phyloP scores from a whole-genome alignment of 2,888 invertebrate genomes.

The Melanostoma scalare region DNA sequence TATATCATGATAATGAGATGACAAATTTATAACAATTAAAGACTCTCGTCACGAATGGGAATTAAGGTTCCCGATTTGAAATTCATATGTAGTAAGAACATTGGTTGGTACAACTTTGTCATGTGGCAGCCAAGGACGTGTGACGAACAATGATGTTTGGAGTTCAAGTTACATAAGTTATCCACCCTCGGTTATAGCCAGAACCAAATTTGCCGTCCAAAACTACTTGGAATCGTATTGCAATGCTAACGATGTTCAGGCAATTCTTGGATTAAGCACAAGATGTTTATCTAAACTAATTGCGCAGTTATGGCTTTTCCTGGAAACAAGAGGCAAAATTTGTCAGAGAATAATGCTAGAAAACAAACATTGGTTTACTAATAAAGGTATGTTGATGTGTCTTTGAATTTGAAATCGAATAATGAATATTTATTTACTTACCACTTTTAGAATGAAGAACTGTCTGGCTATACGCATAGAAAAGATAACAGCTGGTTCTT shows the following conservation, averaged over 20 bases:
- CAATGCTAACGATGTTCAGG: slow-evolving; percentile 76
- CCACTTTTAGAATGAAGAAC: slow-evolving; percentile 84
- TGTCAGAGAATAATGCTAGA: slow-evolving; percentile 78
- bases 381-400: slow-evolving; percentile 84
- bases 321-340: slow-evolving; percentile 81
- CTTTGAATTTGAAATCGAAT: slow-evolving; percentile 80
- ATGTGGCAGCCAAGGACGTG: slow-evolving; percentile 85
- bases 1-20: no score
- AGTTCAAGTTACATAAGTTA: slow-evolving; percentile 84
- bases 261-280: slow-evolving; percentile 84
- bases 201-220: slow-evolving; percentile 78
- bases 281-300: slow-evolving; percentile 80
- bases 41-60: no score
- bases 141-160: slow-evolving; percentile 89
- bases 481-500: slow-evolving; percentile 89
- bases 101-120: slow-evolving; percentile 87
- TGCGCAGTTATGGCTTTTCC: slow-evolving; percentile 74
- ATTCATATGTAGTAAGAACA: slow-evolving; percentile 85
- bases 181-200: slow-evolving; percentile 82
- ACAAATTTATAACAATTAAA: no score
- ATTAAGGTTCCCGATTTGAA: slow-evolving; percentile 88
- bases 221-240: slow-evolving; percentile 75
- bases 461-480: slow-evolving; percentile 92
- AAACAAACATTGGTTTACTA: slow-evolving; percentile 93
- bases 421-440: slow-evolving; percentile 3